Percentiles rank a stretch among this genome's conserved stretches.
These are phyloP conservation scores for Microtus pennsylvanicus DNA, from an alignment of 2,113 vertebrate genomes.

Conservation along the genomic window DNA sequence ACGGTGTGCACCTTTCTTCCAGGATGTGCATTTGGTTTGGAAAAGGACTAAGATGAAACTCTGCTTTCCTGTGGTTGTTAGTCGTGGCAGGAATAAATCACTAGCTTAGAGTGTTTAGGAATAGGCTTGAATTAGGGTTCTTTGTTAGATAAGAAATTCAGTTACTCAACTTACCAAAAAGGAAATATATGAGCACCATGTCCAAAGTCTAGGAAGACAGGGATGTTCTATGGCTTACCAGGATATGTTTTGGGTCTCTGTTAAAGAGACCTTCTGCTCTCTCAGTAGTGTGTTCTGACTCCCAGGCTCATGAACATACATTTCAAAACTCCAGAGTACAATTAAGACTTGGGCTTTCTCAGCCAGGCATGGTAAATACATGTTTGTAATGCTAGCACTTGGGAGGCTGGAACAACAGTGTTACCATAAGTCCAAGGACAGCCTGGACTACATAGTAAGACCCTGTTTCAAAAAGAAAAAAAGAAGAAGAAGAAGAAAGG, in stretches of 20 bases:
- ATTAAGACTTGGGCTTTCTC: background rate
- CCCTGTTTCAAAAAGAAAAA: background rate
- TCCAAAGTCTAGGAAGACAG: slow-evolving; percentile 28
- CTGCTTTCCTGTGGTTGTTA: background rate
- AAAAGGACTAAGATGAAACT: slow-evolving; percentile 22
- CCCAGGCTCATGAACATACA: background rate
- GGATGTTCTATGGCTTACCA: background rate
- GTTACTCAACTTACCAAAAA: background rate
- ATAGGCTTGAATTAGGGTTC: slow-evolving; percentile 6
- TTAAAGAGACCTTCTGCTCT: background rate
- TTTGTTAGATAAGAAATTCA: slow-evolving; percentile 31
- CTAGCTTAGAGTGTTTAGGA: slow-evolving; percentile 58
- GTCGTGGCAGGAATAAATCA: slow-evolving; percentile 37
- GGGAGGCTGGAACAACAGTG: background rate
- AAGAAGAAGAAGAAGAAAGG: background rate
- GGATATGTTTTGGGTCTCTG: background rate
- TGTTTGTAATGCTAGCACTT: background rate
- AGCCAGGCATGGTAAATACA: background rate
- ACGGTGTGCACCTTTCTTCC: background rate
- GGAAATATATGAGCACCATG: background rate
- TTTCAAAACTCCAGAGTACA: background rate
- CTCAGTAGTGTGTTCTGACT: background rate
- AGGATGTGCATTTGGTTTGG: background rate
- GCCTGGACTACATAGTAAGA: background rate
- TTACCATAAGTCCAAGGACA: background rate